These are phyloP conservation scores for Pararge aegeria DNA, from an alignment of 1,140 invertebrate genomes.

Conservation along the genomic window DNA sequence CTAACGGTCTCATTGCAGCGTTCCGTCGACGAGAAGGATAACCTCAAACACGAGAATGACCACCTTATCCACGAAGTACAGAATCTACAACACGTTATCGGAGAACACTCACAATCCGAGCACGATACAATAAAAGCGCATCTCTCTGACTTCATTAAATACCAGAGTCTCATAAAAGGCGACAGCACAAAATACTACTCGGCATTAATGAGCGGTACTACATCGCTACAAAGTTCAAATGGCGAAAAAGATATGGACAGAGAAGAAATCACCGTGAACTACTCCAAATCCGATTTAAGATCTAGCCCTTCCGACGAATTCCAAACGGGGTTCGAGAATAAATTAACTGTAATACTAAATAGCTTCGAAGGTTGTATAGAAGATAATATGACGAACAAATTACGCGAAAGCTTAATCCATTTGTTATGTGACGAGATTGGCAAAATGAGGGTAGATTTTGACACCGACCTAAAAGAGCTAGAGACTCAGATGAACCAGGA, in stretches of 20 bases:
- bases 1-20: slow-evolving; percentile 82
- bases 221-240: slow-evolving; percentile 58
- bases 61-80: slow-evolving; percentile 82
- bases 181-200: slow-evolving; percentile 69
- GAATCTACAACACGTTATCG: slow-evolving; percentile 80
- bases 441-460: slow-evolving; percentile 68
- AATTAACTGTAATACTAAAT: slow-evolving; percentile 62
- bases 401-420: slow-evolving; percentile 78
- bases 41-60: slow-evolving; percentile 81
- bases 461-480: slow-evolving; percentile 72
- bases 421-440: slow-evolving; percentile 74
- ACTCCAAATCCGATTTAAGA: slow-evolving; percentile 63
- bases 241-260: slow-evolving; percentile 68
- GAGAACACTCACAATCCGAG: slow-evolving; percentile 74
- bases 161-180: slow-evolving; percentile 69
- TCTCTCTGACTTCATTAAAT: slow-evolving; percentile 70
- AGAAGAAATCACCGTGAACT: slow-evolving; percentile 67
- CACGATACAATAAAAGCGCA: slow-evolving; percentile 72
- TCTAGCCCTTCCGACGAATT: slow-evolving; percentile 57
- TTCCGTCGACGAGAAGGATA: slow-evolving; percentile 79
- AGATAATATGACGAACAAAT: slow-evolving; percentile 67
- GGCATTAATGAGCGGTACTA: slow-evolving; percentile 54
- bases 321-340: slow-evolving; percentile 60
- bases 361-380: slow-evolving; percentile 65
- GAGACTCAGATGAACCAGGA: slow-evolving; percentile 64